These are phyloP conservation scores for Spongilla lacustris DNA, from an alignment of 37 sponge, comb jelly and placozoan genomes.

Conservation along the genomic window DNA sequence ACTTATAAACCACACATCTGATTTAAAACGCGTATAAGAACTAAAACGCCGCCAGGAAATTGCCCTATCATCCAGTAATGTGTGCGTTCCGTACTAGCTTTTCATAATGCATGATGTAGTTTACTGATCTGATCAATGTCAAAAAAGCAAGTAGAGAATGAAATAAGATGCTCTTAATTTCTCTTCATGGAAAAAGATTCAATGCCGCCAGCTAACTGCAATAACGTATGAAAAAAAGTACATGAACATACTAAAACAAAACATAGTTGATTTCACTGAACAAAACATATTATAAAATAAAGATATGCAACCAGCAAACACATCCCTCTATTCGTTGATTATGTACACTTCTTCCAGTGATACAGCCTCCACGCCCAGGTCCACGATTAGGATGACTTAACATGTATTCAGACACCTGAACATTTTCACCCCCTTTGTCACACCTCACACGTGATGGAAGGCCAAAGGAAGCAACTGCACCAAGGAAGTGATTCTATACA, in stretches of 20 bases:
- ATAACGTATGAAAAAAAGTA: neutral
- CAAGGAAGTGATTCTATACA: neutral
- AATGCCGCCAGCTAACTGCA: neutral
- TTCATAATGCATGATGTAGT: too few species aligned
- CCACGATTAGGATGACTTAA: slow-evolving; percentile 56
- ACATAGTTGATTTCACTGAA: neutral
- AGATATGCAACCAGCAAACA: neutral
- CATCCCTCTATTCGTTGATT: slow-evolving; percentile 14
- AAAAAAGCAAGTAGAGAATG: too few species aligned
- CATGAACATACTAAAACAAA: neutral
- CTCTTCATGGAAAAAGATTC: too few species aligned
- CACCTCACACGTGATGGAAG: neutral
- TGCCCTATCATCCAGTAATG: too few species aligned
- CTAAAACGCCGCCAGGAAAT: too few species aligned
- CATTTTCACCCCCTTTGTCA: neutral
- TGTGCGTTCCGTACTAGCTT: too few species aligned
- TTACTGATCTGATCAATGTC: too few species aligned
- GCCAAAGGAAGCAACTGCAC: neutral
- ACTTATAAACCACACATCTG: too few species aligned
- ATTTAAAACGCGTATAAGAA: too few species aligned
- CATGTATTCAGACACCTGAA: slow-evolving; percentile 57
- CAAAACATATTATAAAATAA: neutral
- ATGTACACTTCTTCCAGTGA: slow-evolving; percentile 51
- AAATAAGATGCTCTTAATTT: too few species aligned
- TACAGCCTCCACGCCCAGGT: slow-evolving; percentile 50